A percentile compares a stretch with the other conserved stretches of the same genome.
phyloP scores from a whole-genome alignment of 2,888 invertebrate genomes.

The Melolontha melolontha region DNA sequence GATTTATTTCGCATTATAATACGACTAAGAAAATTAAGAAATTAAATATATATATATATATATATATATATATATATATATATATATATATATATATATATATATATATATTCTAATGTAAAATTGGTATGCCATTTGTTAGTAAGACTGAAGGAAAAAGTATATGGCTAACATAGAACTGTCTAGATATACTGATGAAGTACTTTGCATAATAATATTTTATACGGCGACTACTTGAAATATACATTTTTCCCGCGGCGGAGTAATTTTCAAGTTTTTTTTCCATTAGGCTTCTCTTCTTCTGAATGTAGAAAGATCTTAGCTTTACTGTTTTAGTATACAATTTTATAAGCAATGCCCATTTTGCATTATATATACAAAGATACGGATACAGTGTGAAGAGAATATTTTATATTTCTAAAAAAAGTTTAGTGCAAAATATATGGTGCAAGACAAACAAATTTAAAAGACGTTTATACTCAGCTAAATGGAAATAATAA shows the following conservation, averaged over 20 bases:
- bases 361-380: not conserved
- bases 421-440: no score
- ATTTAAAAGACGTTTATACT: no score
- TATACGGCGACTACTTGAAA: conserved; percentile 44
- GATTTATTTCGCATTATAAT: no score
- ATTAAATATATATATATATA: no score
- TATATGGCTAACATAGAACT: conserved; percentile 39
- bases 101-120: conserved; percentile 39
- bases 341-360: conserved; percentile 19
- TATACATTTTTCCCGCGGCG: conserved; percentile 40
- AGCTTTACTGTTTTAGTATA: conserved; percentile 26
- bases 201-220: conserved; percentile 46
- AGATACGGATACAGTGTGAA: no score
- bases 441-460: no score
- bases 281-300: conserved; percentile 31
- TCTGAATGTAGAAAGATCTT: conserved; percentile 3
- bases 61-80: no score
- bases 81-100: no score
- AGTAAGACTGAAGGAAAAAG: conserved; percentile 33
- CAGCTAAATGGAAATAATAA: no score
- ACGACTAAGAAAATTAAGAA: no score
- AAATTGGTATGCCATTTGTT: conserved; percentile 44
- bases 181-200: conserved; percentile 37
- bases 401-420: no score
- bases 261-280: conserved; percentile 38